A percentile compares a stretch with the other conserved stretches of the same genome.
Evolutionary conservation across 2,888 invertebrate genomes (phyloP).

Genomic region (Tipula lateralis): DNA sequence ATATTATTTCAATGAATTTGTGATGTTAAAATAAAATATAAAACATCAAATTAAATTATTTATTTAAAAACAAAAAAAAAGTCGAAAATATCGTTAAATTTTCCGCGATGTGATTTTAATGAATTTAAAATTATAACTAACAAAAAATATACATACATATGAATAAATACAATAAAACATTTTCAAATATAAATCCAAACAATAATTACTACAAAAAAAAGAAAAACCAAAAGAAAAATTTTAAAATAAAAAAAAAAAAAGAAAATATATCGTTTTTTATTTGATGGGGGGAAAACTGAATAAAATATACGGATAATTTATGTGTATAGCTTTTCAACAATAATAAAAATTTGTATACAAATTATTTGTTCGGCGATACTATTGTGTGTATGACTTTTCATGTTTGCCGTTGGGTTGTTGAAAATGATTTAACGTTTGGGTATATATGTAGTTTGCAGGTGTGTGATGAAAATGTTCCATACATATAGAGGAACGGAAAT

Average conservation of each 20-base stretch:
- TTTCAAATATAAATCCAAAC: neutral
- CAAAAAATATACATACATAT: neutral
- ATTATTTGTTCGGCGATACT: neutral
- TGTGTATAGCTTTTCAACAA: neutral
- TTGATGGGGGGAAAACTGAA: neutral
- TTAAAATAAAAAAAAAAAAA: neutral
- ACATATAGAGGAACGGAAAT: neutral
- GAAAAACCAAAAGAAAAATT: neutral
- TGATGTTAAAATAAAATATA: neutral
- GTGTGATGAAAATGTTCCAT: neutral
- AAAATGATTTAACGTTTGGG: neutral
- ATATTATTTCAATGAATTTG: neutral
- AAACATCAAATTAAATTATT: neutral
- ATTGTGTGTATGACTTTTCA: neutral
- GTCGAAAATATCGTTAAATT: neutral
- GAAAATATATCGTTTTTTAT: neutral
- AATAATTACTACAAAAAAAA: conserved; percentile 12
- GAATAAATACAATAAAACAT: neutral
- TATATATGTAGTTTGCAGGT: neutral
- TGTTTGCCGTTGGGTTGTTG: neutral
- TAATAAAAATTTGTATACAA: neutral
- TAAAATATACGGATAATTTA: neutral
- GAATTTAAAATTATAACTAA: neutral
- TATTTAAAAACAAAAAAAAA: neutral
- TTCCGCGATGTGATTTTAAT: conserved; percentile 19